A percentile compares a stretch with the other conserved stretches of the same genome.
phyloP scores from a whole-genome alignment of 2,888 invertebrate species.

The Atherix ibis region DNA sequence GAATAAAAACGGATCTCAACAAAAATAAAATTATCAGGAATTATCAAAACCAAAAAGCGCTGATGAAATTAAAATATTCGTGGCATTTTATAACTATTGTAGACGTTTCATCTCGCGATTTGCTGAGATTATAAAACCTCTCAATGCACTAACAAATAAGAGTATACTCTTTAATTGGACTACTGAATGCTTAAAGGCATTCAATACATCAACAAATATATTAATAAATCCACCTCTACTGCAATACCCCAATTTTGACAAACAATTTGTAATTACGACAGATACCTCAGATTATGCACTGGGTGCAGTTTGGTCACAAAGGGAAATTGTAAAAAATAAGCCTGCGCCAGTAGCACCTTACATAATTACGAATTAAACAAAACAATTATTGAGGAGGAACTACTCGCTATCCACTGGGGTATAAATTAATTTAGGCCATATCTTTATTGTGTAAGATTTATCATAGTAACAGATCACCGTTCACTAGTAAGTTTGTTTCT shows the following conservation, averaged over 20 bases:
- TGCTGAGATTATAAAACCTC: conserved; percentile 12
- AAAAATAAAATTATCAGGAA: conserved; percentile 13
- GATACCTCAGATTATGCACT: background rate
- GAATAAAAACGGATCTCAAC: conserved; percentile 12
- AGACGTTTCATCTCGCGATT: conserved; percentile 14
- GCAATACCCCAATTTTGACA: background rate
- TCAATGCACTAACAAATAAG: conserved; percentile 13
- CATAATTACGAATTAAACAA: background rate
- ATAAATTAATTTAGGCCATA: background rate
- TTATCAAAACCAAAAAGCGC: conserved; percentile 14
- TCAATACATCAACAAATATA: conserved; percentile 7
- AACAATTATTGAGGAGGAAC: background rate
- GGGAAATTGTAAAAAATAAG: background rate
- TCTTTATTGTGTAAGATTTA: background rate
- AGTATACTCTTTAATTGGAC: conserved; percentile 11
- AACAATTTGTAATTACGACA: background rate
- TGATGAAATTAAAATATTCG: conserved; percentile 12
- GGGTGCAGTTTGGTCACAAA: background rate
- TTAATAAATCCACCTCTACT: background rate
- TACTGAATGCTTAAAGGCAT: conserved; percentile 5
- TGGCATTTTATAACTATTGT: conserved; percentile 15
- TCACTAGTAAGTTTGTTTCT: no score
- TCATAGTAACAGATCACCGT: no score
- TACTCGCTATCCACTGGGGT: background rate
- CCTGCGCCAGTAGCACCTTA: no score